A percentile compares a stretch with the other conserved stretches of the same genome.
Evolutionary conservation across 2,797 vertebrate species (phyloP).

Genomic region (Trichosurus vulpecula): DNA sequence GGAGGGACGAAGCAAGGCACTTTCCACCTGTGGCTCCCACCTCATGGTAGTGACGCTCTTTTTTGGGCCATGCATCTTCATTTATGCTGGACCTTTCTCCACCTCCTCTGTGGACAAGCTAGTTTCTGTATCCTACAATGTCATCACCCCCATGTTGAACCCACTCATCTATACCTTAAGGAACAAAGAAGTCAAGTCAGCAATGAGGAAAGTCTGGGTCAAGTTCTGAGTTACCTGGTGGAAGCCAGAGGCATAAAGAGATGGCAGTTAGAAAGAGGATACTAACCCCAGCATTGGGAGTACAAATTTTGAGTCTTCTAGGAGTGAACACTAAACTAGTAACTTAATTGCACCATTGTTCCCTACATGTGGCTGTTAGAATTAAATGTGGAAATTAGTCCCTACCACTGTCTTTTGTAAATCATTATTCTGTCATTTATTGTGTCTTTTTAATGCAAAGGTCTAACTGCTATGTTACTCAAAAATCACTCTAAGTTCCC

Average conservation of each 20-base stretch:
- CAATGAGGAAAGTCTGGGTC: constrained; percentile 49
- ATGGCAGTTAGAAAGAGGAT: neutral
- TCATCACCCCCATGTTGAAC: constrained; percentile 65
- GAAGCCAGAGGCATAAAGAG: neutral
- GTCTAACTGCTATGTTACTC: neutral
- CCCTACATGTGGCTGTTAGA: neutral
- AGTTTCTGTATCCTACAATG: constrained; percentile 65
- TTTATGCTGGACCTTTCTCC: constrained; percentile 61
- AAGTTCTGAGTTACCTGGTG: constrained; percentile 16
- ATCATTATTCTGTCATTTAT: neutral
- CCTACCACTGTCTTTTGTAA: neutral
- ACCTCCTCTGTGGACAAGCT: constrained; percentile 66
- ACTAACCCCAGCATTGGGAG: neutral
- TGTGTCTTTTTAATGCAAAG: neutral
- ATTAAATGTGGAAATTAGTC: neutral
- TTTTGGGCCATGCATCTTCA: constrained; percentile 68
- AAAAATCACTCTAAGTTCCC: neutral
- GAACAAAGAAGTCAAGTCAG: constrained; percentile 67
- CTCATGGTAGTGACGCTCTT: constrained; percentile 66
- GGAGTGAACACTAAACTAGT: neutral
- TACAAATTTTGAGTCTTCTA: neutral
- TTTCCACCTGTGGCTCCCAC: constrained; percentile 64
- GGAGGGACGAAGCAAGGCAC: constrained; percentile 54
- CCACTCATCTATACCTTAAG: constrained; percentile 64
- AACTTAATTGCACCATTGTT: neutral